Evolutionary conservation across 2,113 vertebrate genomes (phyloP), one percentile per base, ranked within the genome.

Genomic region (Lamprotornis superbus): DNA sequence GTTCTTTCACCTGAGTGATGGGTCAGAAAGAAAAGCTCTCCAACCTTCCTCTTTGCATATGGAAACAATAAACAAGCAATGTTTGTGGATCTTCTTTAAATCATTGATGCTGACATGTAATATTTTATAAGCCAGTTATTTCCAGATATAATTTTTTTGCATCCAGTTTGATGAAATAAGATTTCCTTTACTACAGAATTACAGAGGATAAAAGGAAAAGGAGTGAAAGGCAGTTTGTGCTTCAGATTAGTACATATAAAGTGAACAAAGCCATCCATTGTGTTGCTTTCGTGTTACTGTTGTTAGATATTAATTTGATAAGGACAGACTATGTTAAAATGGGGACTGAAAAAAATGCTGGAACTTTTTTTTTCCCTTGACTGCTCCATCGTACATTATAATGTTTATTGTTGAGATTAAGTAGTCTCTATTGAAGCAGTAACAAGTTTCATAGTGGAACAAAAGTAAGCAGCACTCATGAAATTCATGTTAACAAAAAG

Each of bases 371-470:
- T 67, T 59, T 3, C 40, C 14, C 33, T 47, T 83, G 76, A 78
- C 64, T 95, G 61, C 83, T 97, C 88, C 94, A 89, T 96, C 93
- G 76, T 93, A 73, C 85, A 89, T 94, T 89, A 70, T 96, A 76
- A 87, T 94, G 83, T 97, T 96, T 97, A 95, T 96, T 96, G 86
- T 95, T 94, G 94, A 96, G 91, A 96, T 97, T 93, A 97, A 94
- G 67, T 90, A 83, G 78, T 93, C 90, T 92, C 91, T 95, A 83
- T 96, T 97, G 93, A 97, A 87, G 89, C 89, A 91, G 93, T 96
- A 96, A 94, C 96, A 96, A 94, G 80, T 96, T 96, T 94, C 91
- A 61, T 79, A 70, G 85, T 93, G 61, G 91, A 97, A 95, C 88
- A 96, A 93, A 96, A 97, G 94, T 94, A 94, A 93, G 87, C 84